Base-by-base conservation (phyloP, 1,140 invertebrate genomes). In the Drosophila nikananu region DNA sequence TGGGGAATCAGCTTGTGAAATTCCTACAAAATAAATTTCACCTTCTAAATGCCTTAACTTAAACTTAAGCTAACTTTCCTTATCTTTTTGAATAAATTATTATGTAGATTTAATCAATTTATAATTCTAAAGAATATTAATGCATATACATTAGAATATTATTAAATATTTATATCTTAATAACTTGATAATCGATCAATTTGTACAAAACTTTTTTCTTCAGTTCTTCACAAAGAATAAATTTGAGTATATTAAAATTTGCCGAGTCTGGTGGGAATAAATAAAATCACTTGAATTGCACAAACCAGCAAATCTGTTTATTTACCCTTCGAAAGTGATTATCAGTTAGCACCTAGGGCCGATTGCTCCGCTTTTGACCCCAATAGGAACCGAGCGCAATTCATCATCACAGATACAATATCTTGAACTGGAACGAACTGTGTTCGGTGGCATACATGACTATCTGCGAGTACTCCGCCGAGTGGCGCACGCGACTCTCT, bases 381-480 rank as follows among this genome's bases (percentile, higher is more conserved):
- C 70, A 77, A 77, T 86, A 51, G 27, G 8, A 81, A 52, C 12
- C 41, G 9, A 54, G n/a, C 25, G 30, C n/a, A 54, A 70, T 68
- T 71, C 60, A 59, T 83, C 68, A 58, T 48, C 64, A 30, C 32
- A 55, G 52, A 55, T n/a, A 39, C n/a, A 52, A 30, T 55, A 23
- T 37, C 35, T 55, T 23, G 35, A 55, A 39, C 52, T 55, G 52
- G 52, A 55, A 46, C 27, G 60, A 48, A 49, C 19, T 39, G 51
- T 52, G 39, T 66, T 67, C 65, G 58, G 51, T 81, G 84, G 84
- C 81, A 89, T 89, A 89, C 84, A 81, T 89, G 84, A 89, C 84
- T 89, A 62, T 77, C 74, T 10, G 70, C 51, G 57, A 81, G 86
- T 86, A 90, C 73, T 54, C 77, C 51, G 27, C 30, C 60, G 25